These are phyloP conservation scores for Aleiodes alternator DNA, from an alignment of 2,888 invertebrate genomes.

Conservation along the genomic window DNA sequence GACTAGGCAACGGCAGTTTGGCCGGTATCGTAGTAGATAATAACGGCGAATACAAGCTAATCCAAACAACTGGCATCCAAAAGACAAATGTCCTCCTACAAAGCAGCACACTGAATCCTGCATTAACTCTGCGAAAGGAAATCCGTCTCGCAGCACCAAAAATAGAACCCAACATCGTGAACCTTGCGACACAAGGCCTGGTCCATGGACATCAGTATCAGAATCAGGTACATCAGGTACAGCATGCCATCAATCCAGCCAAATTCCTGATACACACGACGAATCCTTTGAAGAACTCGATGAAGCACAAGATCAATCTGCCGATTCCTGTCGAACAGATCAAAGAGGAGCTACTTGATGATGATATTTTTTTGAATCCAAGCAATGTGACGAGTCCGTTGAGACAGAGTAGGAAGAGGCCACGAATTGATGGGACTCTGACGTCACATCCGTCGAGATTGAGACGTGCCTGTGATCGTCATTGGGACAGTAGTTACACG, in stretches of 20 bases:
- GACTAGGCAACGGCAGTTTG: constrained; percentile 77
- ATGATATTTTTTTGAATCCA: constrained; percentile 86
- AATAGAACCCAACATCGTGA: constrained; percentile 62
- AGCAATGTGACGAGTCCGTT: constrained; percentile 81
- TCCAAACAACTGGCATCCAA: constrained; percentile 77
- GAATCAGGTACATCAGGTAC: constrained; percentile 58
- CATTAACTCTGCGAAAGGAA: constrained; percentile 71
- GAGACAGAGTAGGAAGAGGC: constrained; percentile 80
- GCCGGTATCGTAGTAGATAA: constrained; percentile 80
- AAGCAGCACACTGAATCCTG: constrained; percentile 68
- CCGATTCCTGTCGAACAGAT: constrained; percentile 72
- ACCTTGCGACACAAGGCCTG: constrained; percentile 56
- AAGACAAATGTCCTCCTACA: constrained; percentile 73
- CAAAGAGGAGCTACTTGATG: constrained; percentile 83
- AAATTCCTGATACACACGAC: constrained; percentile 71
- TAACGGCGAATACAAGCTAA: constrained; percentile 80
- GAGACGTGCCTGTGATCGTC: constrained; percentile 72
- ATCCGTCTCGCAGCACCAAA: constrained; percentile 68
- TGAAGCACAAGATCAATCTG: constrained; percentile 66
- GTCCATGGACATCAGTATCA: constrained; percentile 66
- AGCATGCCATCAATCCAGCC: constrained; percentile 69
- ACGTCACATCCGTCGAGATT: constrained; percentile 73
- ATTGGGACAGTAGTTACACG: constrained; percentile 82
- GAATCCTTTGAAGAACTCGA: constrained; percentile 57
- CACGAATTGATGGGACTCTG: constrained; percentile 77